phyloP scores from a whole-genome alignment of 2,888 invertebrate genomes.

The Rhagonycha fulva region DNA sequence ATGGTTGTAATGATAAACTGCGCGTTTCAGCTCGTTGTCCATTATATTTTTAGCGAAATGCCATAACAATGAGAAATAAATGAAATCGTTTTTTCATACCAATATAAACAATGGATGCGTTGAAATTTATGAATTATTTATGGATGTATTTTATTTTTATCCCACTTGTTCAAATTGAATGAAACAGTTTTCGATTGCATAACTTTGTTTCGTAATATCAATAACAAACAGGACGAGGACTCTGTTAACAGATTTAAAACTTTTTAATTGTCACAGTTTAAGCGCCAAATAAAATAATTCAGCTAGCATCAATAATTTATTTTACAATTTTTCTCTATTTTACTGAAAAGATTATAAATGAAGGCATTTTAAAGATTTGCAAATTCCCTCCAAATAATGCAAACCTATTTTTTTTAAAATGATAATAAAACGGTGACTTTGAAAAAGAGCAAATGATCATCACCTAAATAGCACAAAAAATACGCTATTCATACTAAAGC shows the following conservation, averaged over 20 bases:
- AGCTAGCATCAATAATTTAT: too few relatives aligned
- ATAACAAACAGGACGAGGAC: background rate
- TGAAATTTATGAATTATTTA: slow-evolving; percentile 33
- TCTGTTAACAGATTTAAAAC: background rate
- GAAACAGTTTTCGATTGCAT: slow-evolving; percentile 28
- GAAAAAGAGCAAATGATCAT: slow-evolving; percentile 1
- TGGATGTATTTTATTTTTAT: slow-evolving; percentile 28
- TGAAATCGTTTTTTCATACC: slow-evolving; percentile 42
- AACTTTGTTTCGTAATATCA: slow-evolving; percentile 21
- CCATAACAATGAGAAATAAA: slow-evolving; percentile 43
- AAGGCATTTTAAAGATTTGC: background rate
- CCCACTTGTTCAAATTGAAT: slow-evolving; percentile 25
- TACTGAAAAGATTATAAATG: background rate
- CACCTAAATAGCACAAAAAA: slow-evolving; percentile 1
- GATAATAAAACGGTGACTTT: slow-evolving; percentile 1
- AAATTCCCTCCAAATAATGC: background rate
- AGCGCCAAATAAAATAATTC: background rate
- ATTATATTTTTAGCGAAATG: slow-evolving; percentile 45
- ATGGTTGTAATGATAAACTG: slow-evolving; percentile 45
- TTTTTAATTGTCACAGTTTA: background rate
- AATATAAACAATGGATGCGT: slow-evolving; percentile 33
- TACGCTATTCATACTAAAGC: slow-evolving; percentile 3
- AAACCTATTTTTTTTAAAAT: background rate
- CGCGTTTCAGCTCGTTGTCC: slow-evolving; percentile 42
- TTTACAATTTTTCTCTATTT: background rate